Evolutionary conservation across 2,888 invertebrate genomes (phyloP).

Genomic region (Poecilus cupreus): DNA sequence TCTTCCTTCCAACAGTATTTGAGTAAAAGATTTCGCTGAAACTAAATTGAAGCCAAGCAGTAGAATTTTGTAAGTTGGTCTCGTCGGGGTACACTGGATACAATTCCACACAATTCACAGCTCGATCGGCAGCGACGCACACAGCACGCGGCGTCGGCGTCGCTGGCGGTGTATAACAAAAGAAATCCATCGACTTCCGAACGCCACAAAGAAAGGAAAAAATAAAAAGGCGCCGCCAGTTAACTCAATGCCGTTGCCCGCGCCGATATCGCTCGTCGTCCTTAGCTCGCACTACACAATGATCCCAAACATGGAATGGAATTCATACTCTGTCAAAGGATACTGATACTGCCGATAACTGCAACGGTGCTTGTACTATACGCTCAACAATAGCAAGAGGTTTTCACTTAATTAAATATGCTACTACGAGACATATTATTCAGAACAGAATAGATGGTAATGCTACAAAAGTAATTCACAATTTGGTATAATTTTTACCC

Average conservation of each 20-base stretch:
- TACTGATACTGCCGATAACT: background rate
- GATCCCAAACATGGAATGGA: background rate
- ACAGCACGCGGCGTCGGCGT: background rate
- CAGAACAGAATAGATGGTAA: no score
- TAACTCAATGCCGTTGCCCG: conserved; percentile 38
- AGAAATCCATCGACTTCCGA: conserved; percentile 42
- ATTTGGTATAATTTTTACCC: no score
- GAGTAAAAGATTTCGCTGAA: no score
- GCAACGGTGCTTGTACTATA: background rate
- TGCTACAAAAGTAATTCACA: no score
- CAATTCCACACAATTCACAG: background rate
- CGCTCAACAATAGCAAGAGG: no score
- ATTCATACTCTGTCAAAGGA: conserved; percentile 1
- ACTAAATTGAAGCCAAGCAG: no score
- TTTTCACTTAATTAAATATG: no score
- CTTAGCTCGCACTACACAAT: background rate
- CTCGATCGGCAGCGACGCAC: conserved; percentile 1
- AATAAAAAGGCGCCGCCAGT: conserved; percentile 25
- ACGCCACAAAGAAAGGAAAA: conserved; percentile 36
- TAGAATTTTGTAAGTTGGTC: no score
- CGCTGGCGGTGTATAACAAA: background rate
- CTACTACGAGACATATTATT: no score
- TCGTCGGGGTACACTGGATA: conserved; percentile 6
- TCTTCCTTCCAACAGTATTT: no score
- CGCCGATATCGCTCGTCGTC: conserved; percentile 18